phyloP scores from a whole-genome alignment of 2,888 invertebrate genomes.

The Ceratothoa steindachneri region DNA sequence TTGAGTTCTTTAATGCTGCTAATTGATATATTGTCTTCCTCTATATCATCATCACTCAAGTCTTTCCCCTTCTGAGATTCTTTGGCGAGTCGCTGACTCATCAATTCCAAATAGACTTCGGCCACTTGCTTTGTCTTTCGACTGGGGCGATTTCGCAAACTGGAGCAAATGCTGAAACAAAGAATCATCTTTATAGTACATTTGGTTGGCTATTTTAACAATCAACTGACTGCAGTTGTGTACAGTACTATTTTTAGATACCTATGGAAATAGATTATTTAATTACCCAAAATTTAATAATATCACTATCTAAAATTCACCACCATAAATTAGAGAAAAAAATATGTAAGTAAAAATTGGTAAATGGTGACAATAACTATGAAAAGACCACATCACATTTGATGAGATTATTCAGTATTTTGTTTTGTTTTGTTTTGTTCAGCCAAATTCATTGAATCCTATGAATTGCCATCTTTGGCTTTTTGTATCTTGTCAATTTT shows the following conservation, averaged over 20 bases:
- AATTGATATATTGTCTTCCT: conserved; percentile 13
- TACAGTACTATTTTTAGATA: not conserved
- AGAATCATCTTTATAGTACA: not conserved
- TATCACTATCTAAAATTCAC: no score
- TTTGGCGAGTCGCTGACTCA: conserved; percentile 25
- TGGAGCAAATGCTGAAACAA: not conserved
- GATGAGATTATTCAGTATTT: no score
- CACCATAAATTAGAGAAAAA: no score
- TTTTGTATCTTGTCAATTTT: no score
- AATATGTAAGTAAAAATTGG: no score
- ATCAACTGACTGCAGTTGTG: not conserved
- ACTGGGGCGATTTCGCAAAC: conserved; percentile 25
- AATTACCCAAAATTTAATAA: no score
- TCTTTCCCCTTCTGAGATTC: conserved; percentile 4
- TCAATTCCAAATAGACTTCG: conserved; percentile 27
- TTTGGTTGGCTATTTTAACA: not conserved
- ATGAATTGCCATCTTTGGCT: no score
- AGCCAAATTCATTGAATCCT: no score
- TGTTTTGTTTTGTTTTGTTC: no score
- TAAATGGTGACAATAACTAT: no score
- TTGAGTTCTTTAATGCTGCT: conserved; percentile 17
- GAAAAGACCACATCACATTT: no score
- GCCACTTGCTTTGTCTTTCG: conserved; percentile 32
- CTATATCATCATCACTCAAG: conserved; percentile 18
- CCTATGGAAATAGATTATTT: no score